These are phyloP conservation scores for Limnothrissa miodon DNA, from an alignment of 2,113 vertebrate genomes.

Conservation along the genomic window DNA sequence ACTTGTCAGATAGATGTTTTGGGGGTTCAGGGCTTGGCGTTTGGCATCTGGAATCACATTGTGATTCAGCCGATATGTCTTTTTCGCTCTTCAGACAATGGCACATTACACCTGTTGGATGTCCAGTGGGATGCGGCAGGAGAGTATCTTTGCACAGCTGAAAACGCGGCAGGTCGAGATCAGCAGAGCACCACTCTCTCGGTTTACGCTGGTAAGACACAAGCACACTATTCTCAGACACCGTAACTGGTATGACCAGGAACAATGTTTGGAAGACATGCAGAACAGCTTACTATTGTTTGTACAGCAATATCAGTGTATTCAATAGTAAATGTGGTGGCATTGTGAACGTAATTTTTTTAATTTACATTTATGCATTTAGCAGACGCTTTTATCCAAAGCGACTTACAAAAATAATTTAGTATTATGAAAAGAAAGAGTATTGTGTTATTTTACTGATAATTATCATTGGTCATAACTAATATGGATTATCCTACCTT, in stretches of 20 bases:
- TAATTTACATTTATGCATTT: no score
- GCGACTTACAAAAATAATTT: no score
- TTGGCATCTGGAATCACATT: no score
- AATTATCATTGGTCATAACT: not conserved
- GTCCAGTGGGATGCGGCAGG: constrained; percentile 62
- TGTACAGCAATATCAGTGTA: no score
- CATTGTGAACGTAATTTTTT: no score
- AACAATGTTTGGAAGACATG: no score
- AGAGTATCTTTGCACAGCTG: constrained; percentile 69
- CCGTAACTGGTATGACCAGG: not conserved
- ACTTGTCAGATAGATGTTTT: no score
- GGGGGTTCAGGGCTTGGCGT: no score
- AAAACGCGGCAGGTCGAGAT: constrained; percentile 65
- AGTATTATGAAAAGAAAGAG: no score
- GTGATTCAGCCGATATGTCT: not conserved
- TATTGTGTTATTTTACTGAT: not conserved
- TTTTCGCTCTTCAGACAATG: constrained; percentile 46
- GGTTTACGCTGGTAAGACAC: constrained; percentile 50
- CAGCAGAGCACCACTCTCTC: constrained; percentile 53
- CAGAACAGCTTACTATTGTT: no score
- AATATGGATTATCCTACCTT: constrained; percentile 39
- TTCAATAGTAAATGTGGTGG: no score
- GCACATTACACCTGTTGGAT: constrained; percentile 60
- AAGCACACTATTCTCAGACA: not conserved
- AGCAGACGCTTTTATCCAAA: no score